These are phyloP conservation scores for Tarsius wallacei DNA, from an alignment of 2,797 vertebrate genomes.

Conservation along the genomic window DNA sequence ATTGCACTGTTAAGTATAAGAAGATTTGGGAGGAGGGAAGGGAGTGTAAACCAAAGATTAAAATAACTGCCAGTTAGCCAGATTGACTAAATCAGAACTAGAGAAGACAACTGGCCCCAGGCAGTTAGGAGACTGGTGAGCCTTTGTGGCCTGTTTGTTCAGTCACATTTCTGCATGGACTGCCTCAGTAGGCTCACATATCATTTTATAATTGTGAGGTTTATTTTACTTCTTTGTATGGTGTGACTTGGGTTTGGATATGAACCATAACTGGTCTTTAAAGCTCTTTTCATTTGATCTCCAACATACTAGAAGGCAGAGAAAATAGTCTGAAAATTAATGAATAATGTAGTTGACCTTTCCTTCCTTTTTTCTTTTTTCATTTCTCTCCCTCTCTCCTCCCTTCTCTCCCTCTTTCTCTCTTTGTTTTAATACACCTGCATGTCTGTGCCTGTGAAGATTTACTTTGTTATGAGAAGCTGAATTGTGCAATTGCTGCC, in stretches of 20 bases:
- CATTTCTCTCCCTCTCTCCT: background rate
- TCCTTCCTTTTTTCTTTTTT: background rate
- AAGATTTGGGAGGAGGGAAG: background rate
- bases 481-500: background rate
- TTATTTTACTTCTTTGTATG: background rate
- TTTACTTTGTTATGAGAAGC: slow-evolving; percentile 64
- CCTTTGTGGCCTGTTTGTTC: background rate
- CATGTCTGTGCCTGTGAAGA: slow-evolving; percentile 57
- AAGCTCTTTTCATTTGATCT: background rate
- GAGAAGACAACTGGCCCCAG: background rate
- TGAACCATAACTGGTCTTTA: background rate
- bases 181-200: background rate
- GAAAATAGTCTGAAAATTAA: background rate
- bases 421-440: background rate
- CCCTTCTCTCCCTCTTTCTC: too few species aligned
- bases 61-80: background rate
- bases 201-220: background rate
- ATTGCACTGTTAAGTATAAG: background rate
- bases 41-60: background rate
- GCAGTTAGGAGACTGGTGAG: background rate
- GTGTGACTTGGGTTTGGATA: background rate
- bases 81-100: background rate
- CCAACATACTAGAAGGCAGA: background rate
- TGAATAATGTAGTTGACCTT: background rate
- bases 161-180: background rate